Evolutionary conservation across 2,888 invertebrate species (phyloP).

Genomic region (Diploptera punctata): DNA sequence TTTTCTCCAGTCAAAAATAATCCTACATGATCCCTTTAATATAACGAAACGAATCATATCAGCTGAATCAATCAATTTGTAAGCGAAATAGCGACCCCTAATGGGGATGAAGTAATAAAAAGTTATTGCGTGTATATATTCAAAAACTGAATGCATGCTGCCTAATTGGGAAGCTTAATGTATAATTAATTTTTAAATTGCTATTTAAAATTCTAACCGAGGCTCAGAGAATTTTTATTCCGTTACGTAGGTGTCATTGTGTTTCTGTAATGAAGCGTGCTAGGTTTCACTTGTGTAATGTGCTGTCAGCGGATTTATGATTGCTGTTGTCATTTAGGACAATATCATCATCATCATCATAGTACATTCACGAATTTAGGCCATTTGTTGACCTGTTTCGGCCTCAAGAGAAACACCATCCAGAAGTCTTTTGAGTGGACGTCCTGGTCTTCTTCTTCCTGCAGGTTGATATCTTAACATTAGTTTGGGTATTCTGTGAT

Average conservation of each 20-base stretch:
- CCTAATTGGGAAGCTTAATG: slow-evolving; percentile 14
- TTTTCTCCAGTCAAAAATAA: too few relatives aligned
- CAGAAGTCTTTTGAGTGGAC: too few relatives aligned
- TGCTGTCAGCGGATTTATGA: background rate
- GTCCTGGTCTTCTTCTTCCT: too few relatives aligned
- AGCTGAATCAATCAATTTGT: slow-evolving; percentile 8
- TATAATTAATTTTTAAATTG: slow-evolving; percentile 14
- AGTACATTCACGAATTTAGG: too few relatives aligned
- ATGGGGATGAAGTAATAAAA: slow-evolving; percentile 6
- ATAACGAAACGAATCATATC: background rate
- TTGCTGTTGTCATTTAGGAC: background rate
- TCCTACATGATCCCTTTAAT: too few relatives aligned
- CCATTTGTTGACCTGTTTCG: too few relatives aligned
- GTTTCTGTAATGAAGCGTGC: background rate
- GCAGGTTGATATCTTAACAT: too few relatives aligned
- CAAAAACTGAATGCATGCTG: background rate
- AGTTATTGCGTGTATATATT: background rate
- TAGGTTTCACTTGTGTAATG: background rate
- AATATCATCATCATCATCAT: too few relatives aligned
- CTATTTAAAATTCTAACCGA: slow-evolving; percentile 5
- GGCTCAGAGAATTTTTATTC: background rate
- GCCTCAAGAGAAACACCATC: too few relatives aligned
- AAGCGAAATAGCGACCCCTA: background rate
- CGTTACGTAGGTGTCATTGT: slow-evolving; percentile 5
- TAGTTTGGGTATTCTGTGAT: too few relatives aligned